phyloP scores from a whole-genome alignment of 1,140 invertebrate species.

The Scaptodrosophila lebanonensis region DNA sequence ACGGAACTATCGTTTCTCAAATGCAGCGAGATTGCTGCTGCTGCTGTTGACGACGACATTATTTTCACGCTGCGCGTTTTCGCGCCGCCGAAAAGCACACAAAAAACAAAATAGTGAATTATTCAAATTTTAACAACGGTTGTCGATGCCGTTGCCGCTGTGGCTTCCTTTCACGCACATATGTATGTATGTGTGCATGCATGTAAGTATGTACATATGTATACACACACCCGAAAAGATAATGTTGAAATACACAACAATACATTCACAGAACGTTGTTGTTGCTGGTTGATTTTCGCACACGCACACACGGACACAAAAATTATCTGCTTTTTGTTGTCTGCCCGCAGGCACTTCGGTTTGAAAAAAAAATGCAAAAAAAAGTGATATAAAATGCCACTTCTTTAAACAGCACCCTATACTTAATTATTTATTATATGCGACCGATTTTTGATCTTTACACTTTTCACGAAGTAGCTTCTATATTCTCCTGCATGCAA shows the following conservation, averaged over 20 bases:
- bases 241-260: too few relatives aligned
- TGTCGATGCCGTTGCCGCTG: constrained; percentile 23
- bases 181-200: neutral
- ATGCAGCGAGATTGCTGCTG: constrained; percentile 41
- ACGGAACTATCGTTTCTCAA: constrained; percentile 54
- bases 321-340: too few relatives aligned
- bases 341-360: too few relatives aligned
- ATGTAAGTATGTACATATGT: constrained; percentile 12
- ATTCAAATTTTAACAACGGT: constrained; percentile 7
- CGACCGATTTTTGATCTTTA: too few relatives aligned
- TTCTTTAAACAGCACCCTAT: too few relatives aligned
- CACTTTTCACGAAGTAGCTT: too few relatives aligned
- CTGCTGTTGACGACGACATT: constrained; percentile 32
- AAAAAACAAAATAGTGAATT: neutral
- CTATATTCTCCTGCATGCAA: constrained; percentile 34
- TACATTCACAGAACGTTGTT: too few relatives aligned
- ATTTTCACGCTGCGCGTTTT: constrained; percentile 39
- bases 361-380: too few relatives aligned
- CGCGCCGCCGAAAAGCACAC: constrained; percentile 6
- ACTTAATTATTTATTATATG: too few relatives aligned
- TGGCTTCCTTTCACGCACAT: constrained; percentile 22
- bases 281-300: too few relatives aligned
- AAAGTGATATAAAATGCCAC: too few relatives aligned
- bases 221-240: constrained; percentile 13
- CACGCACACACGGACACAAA: too few relatives aligned